Base-by-base conservation (phyloP, 2,888 invertebrate genomes). In the Cerastis leucographa region DNA sequence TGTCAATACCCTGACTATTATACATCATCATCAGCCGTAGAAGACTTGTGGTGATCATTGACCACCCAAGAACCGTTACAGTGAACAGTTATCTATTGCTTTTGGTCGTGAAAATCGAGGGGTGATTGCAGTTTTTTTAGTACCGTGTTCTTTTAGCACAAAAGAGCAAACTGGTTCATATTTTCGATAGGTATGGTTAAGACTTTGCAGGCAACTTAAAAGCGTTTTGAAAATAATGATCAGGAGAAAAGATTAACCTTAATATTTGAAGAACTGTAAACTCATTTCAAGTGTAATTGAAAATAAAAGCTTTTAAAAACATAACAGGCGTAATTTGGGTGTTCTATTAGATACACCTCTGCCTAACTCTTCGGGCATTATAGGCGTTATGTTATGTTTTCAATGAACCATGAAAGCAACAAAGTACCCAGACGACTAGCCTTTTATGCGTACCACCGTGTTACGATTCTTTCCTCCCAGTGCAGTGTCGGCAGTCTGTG, bases 391-490 rank as follows among this genome's bases (percentile, higher is more conserved):
- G 35, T 1, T 35, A 35, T 35, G 35, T 35, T 35, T 1, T 35
- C 35, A 35, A 35, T 51, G 29, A 29, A 11, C 8, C 17, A 29
- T 42, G 46, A 49, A 54, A 2, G 40, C 40, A 74, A 72, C 76
- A 74, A 74, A 71, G 77, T 65, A 54, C 29, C 59, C 46, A 67
- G 68, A 46, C 29, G 29, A 54, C 17, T 74, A 68, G 44, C 29
- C 64, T 73, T 73, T 76, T 59, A 85, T 65, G 68, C 22, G 64
- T 44, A 65, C 59, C 66, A 22, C 49, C 66, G 68, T 76, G 71
- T 84, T 73, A 25, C 25, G 59, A 79, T 84, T 86, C 67, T 76
- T 85, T 72, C n/a, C 17, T 66, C 42, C 11, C 56, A 61, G 17
- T 49, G 67, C 56, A 61, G 19, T 49, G 67, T 71, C 66, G 35